Base-by-base conservation (phyloP, 2,888 invertebrate species). In the Agriopis aurantiaria region DNA sequence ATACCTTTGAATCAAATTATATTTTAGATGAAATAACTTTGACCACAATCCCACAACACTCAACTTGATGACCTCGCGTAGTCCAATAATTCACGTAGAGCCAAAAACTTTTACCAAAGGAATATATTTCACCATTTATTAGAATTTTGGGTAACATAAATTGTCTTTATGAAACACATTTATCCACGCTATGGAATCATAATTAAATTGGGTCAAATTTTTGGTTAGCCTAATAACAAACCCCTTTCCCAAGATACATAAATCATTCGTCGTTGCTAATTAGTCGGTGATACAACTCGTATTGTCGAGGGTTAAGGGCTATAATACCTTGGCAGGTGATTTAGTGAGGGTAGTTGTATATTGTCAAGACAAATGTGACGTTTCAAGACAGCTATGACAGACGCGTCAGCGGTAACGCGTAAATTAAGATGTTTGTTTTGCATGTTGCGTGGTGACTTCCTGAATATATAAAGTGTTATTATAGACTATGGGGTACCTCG, bases 341-440 rank as follows among this genome's bases (percentile, higher is more conserved):
- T 67, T 73, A 66, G 33, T 12, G 8, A 51, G 17, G 65, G 17
- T 41, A 60, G 68, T 14, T 57, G 55, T 75, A 52, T n/a, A 71
- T 78, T 65, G 79, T 67, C 46, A 65, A 61, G 69, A 74, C 62
- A 73, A 75, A 81, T 80, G 76, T 81, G 81, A 82, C 79, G 77
- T 80, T 78, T 76, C 74, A 67, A 75, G 82, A 82, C 79, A 80
- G 77, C 78, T 82, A 80, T 80, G 82, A 79, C 74, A 72, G 69
- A 76, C 73, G 74, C 75, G 80, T 81, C 80, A 81, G 71, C 73
- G 73, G 74, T 60, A 74, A 65, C 63, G 73, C 64, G 69, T 73
- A 69, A 71, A 69, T 72, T 71, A 65, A 69, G 75, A 69, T 69
- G 67, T 69, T 71, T 71, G 72, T 66, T 66, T 70, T 49, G 70